Evolutionary conservation across 2,888 invertebrate species (phyloP), one percentile per base, ranked within the genome.

Genomic region (Exocentrus adspersus): DNA sequence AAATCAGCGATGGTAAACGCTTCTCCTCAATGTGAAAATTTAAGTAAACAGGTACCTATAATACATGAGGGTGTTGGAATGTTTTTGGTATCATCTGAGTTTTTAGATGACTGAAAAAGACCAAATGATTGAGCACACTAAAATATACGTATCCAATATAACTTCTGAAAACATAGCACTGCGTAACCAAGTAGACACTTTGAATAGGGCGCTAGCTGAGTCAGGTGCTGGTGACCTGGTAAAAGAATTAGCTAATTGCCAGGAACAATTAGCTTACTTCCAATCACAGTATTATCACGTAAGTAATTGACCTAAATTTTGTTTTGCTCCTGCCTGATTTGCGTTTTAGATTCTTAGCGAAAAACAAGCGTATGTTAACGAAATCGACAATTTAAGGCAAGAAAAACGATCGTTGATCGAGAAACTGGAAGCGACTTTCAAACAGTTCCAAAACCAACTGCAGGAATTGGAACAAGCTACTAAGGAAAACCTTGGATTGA

Each of bases 191-290:
- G 56, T 80, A 1, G 74, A 75, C n/a, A 73, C 75, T 16, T 62
- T 81, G 50, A 75, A 76, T 46, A 75, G 76, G 43, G 66, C 79
- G 6, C 51, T 80, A 7, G 65, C 68, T 10, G 76, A 78, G 46
- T 72, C 74, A 14, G 79, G 80, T 7, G 71, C 76, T n/a, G 78
- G 78, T 10, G 80, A 80, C 37, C 69, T 80, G 5, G 67, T 77
- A 10, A 77, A 72, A 51, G 78, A 80, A 68, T 69, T 80, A 24
- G 68, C 75, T 2, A 68, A 68, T n/a, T 72, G 72, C 17, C 77
- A 80, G 64, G 78, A 79, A 57, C 77, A 79, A 61, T 56, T 79
- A n/a, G 56, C 71, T 1, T 65, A 69, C 17, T 68, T 76, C 12
- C 77, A 79, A 57, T 62, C 72, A 9, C 75, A 77, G 58, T 74